A percentile compares a stretch with the other conserved stretches of the same genome.
Evolutionary conservation across 2,113 vertebrate species (phyloP).

Genomic region (Leucopsar rothschildi): DNA sequence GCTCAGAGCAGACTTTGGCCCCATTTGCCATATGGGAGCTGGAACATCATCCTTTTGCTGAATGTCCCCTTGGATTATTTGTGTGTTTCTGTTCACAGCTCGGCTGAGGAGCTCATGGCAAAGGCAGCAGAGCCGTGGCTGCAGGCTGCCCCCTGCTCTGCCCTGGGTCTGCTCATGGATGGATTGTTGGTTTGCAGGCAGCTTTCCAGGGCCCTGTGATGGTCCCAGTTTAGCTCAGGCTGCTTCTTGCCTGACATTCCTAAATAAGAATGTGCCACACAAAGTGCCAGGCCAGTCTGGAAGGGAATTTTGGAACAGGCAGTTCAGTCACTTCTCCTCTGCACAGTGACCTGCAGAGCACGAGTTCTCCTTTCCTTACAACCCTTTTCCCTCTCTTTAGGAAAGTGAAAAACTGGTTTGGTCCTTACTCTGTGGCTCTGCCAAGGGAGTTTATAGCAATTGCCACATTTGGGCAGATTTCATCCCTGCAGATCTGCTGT

Average conservation of each 20-base stretch:
- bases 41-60: neutral
- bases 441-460: accelerated
- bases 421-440: neutral
- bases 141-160: constrained; percentile 26
- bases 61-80: constrained; percentile 14
- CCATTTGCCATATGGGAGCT: constrained; percentile 56
- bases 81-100: neutral
- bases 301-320: neutral
- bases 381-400: neutral
- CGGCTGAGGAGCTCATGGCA: constrained; percentile 6
- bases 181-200: neutral
- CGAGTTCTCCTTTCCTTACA: neutral
- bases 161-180: constrained; percentile 23
- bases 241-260: neutral
- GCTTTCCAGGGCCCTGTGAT: neutral
- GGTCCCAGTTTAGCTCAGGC: constrained; percentile 24
- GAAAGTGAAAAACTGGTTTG: neutral
- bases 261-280: neutral
- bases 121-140: constrained; percentile 29
- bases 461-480: neutral
- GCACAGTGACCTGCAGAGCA: neutral
- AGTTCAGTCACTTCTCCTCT: neutral
- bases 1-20: constrained; percentile 37
- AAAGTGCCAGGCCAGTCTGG: neutral
- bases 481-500: neutral